These are phyloP conservation scores for Desmophyllum pertusum DNA, from an alignment of 92 coral and sea anemone genomes.

Conservation along the genomic window DNA sequence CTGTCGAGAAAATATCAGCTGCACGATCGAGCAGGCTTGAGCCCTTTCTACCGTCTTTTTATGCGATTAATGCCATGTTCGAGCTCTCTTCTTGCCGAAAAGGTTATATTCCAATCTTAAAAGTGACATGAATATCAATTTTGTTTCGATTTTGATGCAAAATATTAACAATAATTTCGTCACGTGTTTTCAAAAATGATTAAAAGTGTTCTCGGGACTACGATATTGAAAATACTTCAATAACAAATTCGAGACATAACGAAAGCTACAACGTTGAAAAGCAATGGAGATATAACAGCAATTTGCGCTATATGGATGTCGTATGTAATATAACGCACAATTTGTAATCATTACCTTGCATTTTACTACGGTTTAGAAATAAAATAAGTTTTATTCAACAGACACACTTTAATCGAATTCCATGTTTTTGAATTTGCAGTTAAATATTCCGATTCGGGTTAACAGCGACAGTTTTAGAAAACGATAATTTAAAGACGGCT, in stretches of 20 bases:
- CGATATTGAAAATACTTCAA: not conserved
- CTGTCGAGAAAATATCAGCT: not conserved
- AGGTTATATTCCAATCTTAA: not conserved
- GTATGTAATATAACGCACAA: not conserved
- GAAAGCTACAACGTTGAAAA: not conserved
- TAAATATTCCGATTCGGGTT: not conserved
- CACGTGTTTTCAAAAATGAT: not conserved
- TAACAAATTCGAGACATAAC: not conserved
- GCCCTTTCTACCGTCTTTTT: not conserved
- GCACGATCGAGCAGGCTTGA: not conserved
- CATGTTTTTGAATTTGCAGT: not conserved
- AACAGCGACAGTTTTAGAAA: not conserved
- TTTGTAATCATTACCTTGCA: not conserved
- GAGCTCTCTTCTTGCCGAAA: not conserved
- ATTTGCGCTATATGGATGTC: not conserved
- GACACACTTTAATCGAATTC: not conserved
- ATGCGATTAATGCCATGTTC: not conserved
- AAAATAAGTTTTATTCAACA: not conserved
- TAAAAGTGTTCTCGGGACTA: not conserved
- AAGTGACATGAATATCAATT: not conserved
- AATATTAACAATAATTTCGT: not conserved
- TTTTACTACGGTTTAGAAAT: not conserved
- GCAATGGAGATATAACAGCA: not conserved
- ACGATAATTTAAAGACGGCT: not conserved
- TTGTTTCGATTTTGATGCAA: not conserved